Conservation (phyloP, 2,888 invertebrate species). For the Ceratothoa steindachneri region DNA sequence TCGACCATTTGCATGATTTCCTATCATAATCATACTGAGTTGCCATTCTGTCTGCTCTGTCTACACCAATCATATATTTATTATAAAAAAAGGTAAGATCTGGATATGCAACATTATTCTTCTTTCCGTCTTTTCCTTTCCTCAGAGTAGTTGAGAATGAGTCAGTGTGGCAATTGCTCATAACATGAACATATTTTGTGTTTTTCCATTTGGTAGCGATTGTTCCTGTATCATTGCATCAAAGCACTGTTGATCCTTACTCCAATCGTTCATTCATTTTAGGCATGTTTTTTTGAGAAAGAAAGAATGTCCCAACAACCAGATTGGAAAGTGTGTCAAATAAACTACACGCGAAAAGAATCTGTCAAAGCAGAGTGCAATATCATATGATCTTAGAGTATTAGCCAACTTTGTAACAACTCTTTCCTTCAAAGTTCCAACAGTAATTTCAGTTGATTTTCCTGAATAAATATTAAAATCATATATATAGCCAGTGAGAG, state of each 20-base stretch:
- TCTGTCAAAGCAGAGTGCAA: neutral
- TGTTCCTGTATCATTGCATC: neutral
- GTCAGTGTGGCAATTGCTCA: neutral
- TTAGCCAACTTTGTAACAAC: neutral
- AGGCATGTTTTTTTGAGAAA: neutral
- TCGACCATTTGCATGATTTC: neutral
- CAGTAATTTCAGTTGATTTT: neutral
- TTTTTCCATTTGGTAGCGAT: neutral
- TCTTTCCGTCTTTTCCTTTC: neutral
- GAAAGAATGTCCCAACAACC: neutral
- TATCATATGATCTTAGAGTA: neutral
- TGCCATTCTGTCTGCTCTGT: neutral
- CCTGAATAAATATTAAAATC: neutral
- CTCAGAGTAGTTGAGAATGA: neutral
- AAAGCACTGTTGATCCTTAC: neutral
- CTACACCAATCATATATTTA: neutral
- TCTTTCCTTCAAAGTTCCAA: neutral
- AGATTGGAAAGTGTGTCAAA: neutral
- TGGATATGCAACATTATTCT: neutral
- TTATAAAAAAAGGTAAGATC: neutral
- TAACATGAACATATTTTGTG: neutral
- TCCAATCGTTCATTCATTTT: neutral
- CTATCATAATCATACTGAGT: neutral
- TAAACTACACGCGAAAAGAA: neutral
- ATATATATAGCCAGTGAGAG: neutral